Evolutionary conservation across 2,888 invertebrate species (phyloP).

Genomic region (Nemapogon koenigi): DNA sequence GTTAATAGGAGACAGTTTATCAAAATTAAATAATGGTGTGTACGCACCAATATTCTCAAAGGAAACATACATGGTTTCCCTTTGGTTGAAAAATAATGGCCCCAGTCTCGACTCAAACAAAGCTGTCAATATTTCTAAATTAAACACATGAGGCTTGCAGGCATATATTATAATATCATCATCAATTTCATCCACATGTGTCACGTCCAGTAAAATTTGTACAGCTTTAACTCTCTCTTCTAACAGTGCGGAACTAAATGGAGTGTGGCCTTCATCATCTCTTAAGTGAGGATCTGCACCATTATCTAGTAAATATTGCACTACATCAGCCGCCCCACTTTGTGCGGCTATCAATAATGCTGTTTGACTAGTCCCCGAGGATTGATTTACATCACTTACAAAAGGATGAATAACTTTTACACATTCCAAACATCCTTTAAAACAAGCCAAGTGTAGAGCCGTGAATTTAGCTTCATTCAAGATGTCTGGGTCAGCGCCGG

Average conservation of each 20-base stretch:
- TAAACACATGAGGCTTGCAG: constrained; percentile 50
- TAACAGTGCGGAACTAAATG: constrained; percentile 39
- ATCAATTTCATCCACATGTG: constrained; percentile 31
- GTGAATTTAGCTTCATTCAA: constrained; percentile 40
- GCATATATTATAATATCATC: constrained; percentile 38
- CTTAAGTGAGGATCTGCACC: constrained; percentile 45
- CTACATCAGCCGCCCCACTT: constrained; percentile 32
- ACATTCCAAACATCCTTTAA: constrained; percentile 35
- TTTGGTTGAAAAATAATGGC: constrained; percentile 42
- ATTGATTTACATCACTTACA: constrained; percentile 38
- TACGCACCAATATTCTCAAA: constrained; percentile 31
- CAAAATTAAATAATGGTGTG: constrained; percentile 18
- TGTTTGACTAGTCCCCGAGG: constrained; percentile 35
- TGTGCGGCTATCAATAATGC: constrained; percentile 40
- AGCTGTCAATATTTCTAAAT: constrained; percentile 41
- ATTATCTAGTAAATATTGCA: constrained; percentile 37
- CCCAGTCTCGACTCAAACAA: constrained; percentile 42
- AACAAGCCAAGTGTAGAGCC: constrained; percentile 51
- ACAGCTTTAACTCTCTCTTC: constrained; percentile 35
- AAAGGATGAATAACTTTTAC: constrained; percentile 37
- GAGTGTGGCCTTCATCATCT: constrained; percentile 33
- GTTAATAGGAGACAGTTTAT: constrained; percentile 39
- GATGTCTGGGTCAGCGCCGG: constrained; percentile 46
- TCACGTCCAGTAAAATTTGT: constrained; percentile 31
- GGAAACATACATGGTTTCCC: constrained; percentile 31